phyloP scores from a whole-genome alignment of 2,113 vertebrate genomes.

The Sapajus apella region DNA sequence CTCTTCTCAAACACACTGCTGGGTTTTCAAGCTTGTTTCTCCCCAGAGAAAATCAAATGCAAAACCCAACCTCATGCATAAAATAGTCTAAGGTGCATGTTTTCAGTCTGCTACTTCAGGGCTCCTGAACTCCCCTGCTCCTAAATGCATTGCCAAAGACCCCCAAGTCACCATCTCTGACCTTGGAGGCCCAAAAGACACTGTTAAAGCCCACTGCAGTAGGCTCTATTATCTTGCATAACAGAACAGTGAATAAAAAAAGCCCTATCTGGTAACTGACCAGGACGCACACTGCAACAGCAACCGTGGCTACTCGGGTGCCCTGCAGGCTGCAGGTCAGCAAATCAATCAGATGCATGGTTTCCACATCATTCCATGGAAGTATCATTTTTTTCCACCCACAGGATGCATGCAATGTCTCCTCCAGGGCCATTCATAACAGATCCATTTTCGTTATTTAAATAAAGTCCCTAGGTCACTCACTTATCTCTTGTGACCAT shows the following conservation, averaged over 20 bases:
- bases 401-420: rapidly evolving
- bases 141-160: not conserved
- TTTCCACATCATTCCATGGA: not conserved
- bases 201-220: not conserved
- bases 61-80: not conserved
- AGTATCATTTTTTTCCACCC: conserved; percentile 40
- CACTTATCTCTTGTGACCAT: not conserved
- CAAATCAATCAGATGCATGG: not conserved
- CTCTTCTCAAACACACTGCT: not conserved
- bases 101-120: not conserved
- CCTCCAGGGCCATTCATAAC: not conserved
- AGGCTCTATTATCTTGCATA: not conserved
- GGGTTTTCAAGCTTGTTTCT: not conserved
- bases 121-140: not conserved
- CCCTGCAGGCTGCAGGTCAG: not conserved
- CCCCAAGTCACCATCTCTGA: not conserved
- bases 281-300: not conserved
- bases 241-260: not conserved
- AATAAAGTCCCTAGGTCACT: conserved; percentile 24
- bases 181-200: not conserved
- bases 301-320: too few relatives aligned
- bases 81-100: not conserved
- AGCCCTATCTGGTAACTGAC: not conserved
- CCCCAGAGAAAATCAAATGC: not conserved
- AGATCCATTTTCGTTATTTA: not conserved